Conservation (phyloP, 1,140 invertebrate species). For the Cepaea nemoralis region DNA sequence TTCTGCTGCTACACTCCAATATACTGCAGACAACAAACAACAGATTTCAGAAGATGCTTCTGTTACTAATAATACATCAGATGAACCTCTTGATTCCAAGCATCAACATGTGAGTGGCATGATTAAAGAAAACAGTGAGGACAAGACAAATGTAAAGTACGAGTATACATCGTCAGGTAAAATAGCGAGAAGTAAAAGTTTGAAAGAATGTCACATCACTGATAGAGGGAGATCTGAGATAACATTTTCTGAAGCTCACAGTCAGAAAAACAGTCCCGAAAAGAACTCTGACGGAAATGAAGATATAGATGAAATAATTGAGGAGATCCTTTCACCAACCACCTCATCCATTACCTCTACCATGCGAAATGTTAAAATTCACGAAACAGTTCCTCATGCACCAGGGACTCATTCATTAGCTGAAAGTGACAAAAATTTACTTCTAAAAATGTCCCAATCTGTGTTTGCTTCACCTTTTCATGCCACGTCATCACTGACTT, state of each 20-base stretch:
- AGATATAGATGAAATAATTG: constrained; percentile 64
- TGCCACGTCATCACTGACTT: constrained; percentile 36
- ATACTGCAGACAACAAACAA: not conserved
- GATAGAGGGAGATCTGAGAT: constrained; percentile 46
- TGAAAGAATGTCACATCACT: constrained; percentile 6
- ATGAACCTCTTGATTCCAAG: not conserved
- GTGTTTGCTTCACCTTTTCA: constrained; percentile 58
- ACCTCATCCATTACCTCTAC: constrained; percentile 48
- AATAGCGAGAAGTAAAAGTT: constrained; percentile 24
- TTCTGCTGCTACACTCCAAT: not conserved
- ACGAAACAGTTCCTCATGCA: constrained; percentile 8
- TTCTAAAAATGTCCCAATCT: constrained; percentile 50
- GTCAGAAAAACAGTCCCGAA: constrained; percentile 29
- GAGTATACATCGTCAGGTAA: constrained; percentile 31
- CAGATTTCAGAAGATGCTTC: not conserved
- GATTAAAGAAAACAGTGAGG: not conserved
- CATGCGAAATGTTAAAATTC: constrained; percentile 45
- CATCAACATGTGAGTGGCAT: not conserved
- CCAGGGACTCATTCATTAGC: constrained; percentile 56
- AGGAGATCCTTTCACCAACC: constrained; percentile 66
- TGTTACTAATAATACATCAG: not conserved
- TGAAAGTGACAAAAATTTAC: constrained; percentile 57
- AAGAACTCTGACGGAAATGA: constrained; percentile 53
- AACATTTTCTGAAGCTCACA: constrained; percentile 57
- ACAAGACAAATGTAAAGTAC: not conserved